A percentile compares a stretch with the other conserved stretches of the same genome.
Evolutionary conservation across 2,797 vertebrate species (phyloP).

Genomic region (Pangasius krempfi): DNA sequence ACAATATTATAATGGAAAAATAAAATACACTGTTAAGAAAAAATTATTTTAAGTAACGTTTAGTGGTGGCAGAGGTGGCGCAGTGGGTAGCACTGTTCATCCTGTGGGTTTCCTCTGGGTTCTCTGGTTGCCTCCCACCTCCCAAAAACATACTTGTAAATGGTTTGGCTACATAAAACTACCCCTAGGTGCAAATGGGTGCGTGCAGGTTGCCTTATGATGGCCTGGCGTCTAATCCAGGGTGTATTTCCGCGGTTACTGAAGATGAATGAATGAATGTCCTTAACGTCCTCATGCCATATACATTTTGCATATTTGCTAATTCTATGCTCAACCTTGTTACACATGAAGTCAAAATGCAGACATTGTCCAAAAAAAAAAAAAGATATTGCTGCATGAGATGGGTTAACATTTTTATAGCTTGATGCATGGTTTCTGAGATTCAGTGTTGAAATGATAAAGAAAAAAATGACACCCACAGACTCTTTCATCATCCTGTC

Average conservation of each 20-base stretch:
- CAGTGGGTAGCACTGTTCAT: not conserved
- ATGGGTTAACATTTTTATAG: not conserved
- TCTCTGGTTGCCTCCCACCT: not conserved
- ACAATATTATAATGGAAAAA: not conserved
- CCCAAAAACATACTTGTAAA: not conserved
- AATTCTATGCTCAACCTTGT: not conserved
- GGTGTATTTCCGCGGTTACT: not conserved
- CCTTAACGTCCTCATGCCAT: not conserved
- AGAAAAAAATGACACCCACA: not conserved
- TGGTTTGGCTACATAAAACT: not conserved
- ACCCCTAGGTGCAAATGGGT: no score
- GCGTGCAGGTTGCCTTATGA: not conserved
- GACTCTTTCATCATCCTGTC: not conserved
- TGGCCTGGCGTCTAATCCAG: no score
- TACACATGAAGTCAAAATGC: not conserved
- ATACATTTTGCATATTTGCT: not conserved
- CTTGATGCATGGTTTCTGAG: not conserved
- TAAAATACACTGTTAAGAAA: not conserved
- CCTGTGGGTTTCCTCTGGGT: not conserved
- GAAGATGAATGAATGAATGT: not conserved
- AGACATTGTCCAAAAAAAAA: not conserved
- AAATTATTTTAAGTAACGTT: not conserved
- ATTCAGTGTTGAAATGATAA: not conserved
- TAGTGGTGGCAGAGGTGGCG: not conserved
- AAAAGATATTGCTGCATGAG: not conserved